Evolutionary conservation across 2,888 invertebrate species (phyloP), one percentile per base, ranked within the genome.

Genomic region (Amblyjoppa proteus): DNA sequence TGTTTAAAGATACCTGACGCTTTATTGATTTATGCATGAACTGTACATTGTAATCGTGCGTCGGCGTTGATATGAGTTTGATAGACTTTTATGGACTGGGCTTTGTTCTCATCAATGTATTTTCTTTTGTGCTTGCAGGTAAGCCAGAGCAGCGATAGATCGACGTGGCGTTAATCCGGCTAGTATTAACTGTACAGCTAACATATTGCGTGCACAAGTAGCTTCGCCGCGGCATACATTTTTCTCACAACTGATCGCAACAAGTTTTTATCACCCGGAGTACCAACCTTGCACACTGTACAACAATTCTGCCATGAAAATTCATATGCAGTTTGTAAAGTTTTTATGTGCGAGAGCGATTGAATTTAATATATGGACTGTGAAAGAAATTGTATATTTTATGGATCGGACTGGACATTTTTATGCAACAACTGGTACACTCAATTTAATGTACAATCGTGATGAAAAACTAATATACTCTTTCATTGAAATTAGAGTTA

Each of bases 101-200:
- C 20, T 34, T 7, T 56, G 28, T 74, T 58, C 51, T 69, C 61
- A 66, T 73, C 69, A 20, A 56, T 76, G 34, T 71, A 53, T 76
- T 71, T 71, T 75, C 49, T 76, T 84, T 71, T 76, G 31, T 81
- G 75, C 49, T 84, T 58, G 66, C 84, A 84, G 80, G 84, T 84
- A 84, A 84, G 84, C 80, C n/a, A 9, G 58, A 70, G 28, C 49
- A 58, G 41, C 28, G 45, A 78, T 56, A 28, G 45, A 69, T 11
- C n/a, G 20, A 69, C 31, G 31, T 45, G 31, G n/a, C 11, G 4
- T 58, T 58, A 31, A 31, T 61, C 38, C 13, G 11, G 2, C 38
- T n/a, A 38, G 68, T 56, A 66, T 16, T 45, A 13, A 13, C 13
- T 45, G 45, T 11, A 58, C 41, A 61, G 16, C 31, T 11, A 13